A percentile compares a stretch with the other conserved stretches of the same genome.
These are phyloP conservation scores for Popillia japonica DNA, from an alignment of 1,140 invertebrate species.

Conservation along the genomic window DNA sequence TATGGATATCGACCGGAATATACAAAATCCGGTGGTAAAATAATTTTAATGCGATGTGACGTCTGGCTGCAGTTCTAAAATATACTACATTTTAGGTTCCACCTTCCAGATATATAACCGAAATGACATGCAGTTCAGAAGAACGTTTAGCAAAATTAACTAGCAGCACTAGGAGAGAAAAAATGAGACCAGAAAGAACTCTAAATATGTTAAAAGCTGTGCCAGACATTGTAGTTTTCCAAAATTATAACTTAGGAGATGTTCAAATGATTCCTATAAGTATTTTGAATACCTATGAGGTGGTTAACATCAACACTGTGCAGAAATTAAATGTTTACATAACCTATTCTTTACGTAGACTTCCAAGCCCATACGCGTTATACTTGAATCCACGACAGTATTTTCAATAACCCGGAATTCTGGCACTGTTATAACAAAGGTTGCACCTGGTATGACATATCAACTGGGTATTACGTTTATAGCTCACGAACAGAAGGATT, in stretches of 20 bases:
- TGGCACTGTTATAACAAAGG: constrained; percentile 49
- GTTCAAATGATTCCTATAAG: constrained; percentile 54
- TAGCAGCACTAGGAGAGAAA: constrained; percentile 43
- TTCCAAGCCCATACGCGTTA: constrained; percentile 53
- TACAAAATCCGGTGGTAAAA: not conserved
- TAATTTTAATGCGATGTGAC: too few relatives aligned
- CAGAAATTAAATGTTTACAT: constrained; percentile 16
- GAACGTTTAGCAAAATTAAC: constrained; percentile 51
- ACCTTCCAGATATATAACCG: constrained; percentile 49
- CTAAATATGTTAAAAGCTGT: constrained; percentile 52
- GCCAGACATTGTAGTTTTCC: constrained; percentile 60
- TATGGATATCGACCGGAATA: not conserved
- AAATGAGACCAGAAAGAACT: constrained; percentile 38
- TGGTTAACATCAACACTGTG: constrained; percentile 43
- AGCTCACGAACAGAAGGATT: constrained; percentile 57
- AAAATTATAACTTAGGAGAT: constrained; percentile 58
- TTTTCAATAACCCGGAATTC: constrained; percentile 57
- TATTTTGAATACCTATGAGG: constrained; percentile 60
- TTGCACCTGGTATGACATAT: constrained; percentile 60
- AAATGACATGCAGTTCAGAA: constrained; percentile 50
- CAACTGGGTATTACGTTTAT: constrained; percentile 57
- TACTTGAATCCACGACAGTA: constrained; percentile 50
- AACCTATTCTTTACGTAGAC: constrained; percentile 47
- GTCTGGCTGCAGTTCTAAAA: not conserved
- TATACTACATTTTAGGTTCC: constrained; percentile 45